Percentiles rank a stretch among this genome's conserved stretches.
These are phyloP conservation scores for Phrynosoma platyrhinos DNA, from an alignment of 2,113 vertebrate genomes.

Conservation along the genomic window DNA sequence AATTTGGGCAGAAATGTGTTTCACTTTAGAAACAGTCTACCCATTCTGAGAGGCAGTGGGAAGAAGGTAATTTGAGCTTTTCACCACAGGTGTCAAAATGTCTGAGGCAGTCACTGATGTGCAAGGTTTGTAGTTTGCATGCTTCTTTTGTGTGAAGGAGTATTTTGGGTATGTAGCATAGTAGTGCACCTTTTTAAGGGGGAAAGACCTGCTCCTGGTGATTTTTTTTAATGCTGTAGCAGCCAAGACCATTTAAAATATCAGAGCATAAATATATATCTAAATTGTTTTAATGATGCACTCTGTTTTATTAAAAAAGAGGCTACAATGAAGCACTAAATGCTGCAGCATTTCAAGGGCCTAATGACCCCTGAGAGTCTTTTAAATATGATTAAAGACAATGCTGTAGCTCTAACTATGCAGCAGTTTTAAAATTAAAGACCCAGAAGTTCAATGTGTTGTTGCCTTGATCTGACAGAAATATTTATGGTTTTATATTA, in stretches of 20 bases:
- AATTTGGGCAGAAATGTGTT: background rate
- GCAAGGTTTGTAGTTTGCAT: background rate
- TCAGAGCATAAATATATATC: background rate
- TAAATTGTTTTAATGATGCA: background rate
- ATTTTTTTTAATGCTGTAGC: background rate
- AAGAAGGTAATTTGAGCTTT: background rate
- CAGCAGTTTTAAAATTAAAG: background rate
- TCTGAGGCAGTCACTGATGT: background rate
- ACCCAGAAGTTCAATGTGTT: background rate
- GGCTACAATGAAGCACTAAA: background rate
- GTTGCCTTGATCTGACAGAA: background rate
- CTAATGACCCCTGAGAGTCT: background rate
- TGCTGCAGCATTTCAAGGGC: rapidly evolving
- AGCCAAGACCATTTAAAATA: background rate
- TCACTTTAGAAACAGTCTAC: background rate
- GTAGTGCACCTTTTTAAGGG: background rate
- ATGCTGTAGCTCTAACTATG: background rate
- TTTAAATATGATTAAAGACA: background rate
- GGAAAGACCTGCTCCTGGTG: background rate
- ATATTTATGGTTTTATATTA: background rate
- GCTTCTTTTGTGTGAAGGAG: background rate
- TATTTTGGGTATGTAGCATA: background rate
- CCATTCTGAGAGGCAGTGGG: background rate
- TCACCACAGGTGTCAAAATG: background rate
- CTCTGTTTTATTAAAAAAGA: background rate